phyloP scores from a whole-genome alignment of 2,113 vertebrate species.

The Hemibagrus wyckioides region DNA sequence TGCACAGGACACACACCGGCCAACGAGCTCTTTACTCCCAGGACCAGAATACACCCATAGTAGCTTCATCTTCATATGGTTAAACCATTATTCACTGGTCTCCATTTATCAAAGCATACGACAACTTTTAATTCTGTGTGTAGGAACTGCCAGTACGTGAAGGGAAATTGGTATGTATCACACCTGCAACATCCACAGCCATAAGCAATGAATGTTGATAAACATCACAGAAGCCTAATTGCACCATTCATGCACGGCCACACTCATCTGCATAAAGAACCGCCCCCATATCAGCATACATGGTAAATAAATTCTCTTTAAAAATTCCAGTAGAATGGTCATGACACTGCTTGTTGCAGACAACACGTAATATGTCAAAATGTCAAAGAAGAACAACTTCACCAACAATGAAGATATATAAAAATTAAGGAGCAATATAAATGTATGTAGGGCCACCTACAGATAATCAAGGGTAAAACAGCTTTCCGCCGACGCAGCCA shows the following conservation, averaged over 20 bases:
- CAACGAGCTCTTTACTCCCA: slow-evolving; percentile 51
- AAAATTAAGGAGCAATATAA: neutral
- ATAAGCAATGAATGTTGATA: neutral
- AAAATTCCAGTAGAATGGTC: neutral
- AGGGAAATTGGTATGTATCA: neutral
- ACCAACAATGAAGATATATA: neutral
- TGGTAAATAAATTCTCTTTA: neutral
- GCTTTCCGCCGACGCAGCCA: neutral
- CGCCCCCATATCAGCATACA: neutral
- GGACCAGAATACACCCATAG: neutral
- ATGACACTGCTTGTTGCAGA: neutral
- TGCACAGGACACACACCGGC: slow-evolving; percentile 43
- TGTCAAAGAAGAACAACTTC: neutral
- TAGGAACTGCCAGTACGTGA: neutral
- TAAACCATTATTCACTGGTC: neutral
- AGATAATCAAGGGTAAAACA: neutral
- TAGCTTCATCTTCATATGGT: neutral
- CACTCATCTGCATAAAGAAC: neutral
- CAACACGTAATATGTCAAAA: neutral
- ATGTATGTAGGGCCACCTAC: neutral
- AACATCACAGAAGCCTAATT: neutral
- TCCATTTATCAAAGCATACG: slow-evolving; percentile 52
- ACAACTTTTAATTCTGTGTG: neutral
- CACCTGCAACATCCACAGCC: neutral
- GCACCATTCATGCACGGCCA: neutral